Evolutionary conservation across 2,113 vertebrate genomes (phyloP).

Genomic region (Miniopterus natalensis): DNA sequence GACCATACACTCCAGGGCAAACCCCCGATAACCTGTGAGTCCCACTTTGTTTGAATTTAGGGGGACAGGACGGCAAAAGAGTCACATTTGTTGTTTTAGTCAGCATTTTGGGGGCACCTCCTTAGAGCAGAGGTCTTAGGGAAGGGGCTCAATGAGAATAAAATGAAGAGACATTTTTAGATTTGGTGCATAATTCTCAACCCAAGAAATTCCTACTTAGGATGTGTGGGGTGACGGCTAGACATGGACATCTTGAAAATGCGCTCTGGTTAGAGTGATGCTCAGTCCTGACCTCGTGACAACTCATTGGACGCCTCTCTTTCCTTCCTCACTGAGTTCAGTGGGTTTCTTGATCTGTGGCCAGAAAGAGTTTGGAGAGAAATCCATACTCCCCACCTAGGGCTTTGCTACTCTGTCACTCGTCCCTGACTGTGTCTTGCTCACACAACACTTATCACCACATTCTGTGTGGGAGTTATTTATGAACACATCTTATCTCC

Average conservation of each 20-base stretch:
- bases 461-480: neutral
- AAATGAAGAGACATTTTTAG: neutral
- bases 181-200: neutral
- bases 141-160: neutral
- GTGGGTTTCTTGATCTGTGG: neutral
- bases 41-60: neutral
- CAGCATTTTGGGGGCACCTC: neutral
- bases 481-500: slow-evolving; percentile 8
- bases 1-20: neutral
- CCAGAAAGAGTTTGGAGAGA: neutral
- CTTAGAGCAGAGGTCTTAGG: neutral
- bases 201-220: neutral
- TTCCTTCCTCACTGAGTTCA: neutral
- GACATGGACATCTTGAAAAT: neutral
- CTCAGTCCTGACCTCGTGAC: neutral
- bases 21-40: neutral
- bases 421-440: neutral
- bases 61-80: neutral
- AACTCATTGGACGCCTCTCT: neutral
- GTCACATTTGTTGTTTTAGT: neutral
- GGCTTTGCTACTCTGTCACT: no score
- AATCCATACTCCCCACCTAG: neutral
- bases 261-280: neutral
- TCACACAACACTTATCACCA: neutral
- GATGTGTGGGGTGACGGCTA: neutral